Percentiles rank a stretch among this genome's conserved stretches.
Evolutionary conservation across 2,113 vertebrate species (phyloP).

Genomic region (Grammomys surdaster): DNA sequence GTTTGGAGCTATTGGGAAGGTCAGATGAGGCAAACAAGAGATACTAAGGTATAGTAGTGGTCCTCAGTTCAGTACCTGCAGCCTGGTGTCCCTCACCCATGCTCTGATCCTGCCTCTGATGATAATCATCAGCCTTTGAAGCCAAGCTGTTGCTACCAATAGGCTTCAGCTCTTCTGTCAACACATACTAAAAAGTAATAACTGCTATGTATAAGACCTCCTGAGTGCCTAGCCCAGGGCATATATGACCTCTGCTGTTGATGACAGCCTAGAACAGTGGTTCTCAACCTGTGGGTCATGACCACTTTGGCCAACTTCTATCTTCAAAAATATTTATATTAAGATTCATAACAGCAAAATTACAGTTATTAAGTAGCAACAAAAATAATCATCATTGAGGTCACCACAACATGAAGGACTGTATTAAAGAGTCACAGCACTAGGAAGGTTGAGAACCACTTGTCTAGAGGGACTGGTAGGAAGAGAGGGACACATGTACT

Average conservation of each 20-base stretch:
- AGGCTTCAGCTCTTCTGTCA: not conserved
- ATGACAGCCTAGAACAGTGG: not conserved
- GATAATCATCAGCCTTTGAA: not conserved
- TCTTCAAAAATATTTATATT: not conserved
- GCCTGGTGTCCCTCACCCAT: not conserved
- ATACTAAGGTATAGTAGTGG: not conserved
- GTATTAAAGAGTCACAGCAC: not conserved
- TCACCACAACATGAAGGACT: not conserved
- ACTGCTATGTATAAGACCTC: not conserved
- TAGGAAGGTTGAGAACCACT: not conserved
- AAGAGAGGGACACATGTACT: not conserved
- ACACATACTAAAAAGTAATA: not conserved
- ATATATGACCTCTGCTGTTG: too few relatives aligned
- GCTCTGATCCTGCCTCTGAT: not conserved
- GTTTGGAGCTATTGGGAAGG: conserved; percentile 30
- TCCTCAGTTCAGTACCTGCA: not conserved
- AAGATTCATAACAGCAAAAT: not conserved
- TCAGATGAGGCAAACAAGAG: conserved; percentile 30
- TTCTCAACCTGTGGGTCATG: not conserved
- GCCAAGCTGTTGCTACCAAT: not conserved
- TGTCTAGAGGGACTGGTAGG: not conserved
- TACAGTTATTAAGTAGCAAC: not conserved
- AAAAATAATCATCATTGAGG: not conserved
- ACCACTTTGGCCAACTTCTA: not conserved
- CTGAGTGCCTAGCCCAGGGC: not conserved